phyloP scores from a whole-genome alignment of 2,888 invertebrate species.

The Nezara viridula region DNA sequence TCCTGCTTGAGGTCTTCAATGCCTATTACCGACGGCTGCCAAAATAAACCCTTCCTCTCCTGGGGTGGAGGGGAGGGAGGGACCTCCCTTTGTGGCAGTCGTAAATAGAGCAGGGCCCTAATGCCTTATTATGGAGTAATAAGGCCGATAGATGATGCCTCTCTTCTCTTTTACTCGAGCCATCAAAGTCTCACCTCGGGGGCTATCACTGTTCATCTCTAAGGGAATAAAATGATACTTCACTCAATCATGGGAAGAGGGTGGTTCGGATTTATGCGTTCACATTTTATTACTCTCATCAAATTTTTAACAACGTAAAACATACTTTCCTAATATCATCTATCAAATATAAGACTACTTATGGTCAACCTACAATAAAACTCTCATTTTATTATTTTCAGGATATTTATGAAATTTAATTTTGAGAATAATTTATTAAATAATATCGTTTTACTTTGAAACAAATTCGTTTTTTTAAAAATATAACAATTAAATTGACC shows the following conservation, averaged over 20 bases:
- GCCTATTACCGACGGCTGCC: conserved; percentile 41
- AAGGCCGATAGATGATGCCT: conserved; percentile 30
- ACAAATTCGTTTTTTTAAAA: too few species aligned
- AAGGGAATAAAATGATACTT: conserved; percentile 53
- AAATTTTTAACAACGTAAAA: background rate
- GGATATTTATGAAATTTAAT: too few species aligned
- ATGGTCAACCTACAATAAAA: too few species aligned
- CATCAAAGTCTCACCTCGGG: conserved; percentile 13
- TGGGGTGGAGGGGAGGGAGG: too few species aligned
- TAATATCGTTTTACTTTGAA: too few species aligned
- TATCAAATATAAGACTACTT: background rate
- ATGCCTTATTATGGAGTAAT: conserved; percentile 42
- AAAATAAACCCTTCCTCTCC: conserved; percentile 30
- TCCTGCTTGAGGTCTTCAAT: conserved; percentile 8
- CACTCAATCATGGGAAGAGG: conserved; percentile 46
- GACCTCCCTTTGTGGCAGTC: conserved; percentile 5
- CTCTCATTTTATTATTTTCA: too few species aligned
- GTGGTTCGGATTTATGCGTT: background rate
- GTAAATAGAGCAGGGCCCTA: conserved; percentile 21
- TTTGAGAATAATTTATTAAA: too few species aligned
- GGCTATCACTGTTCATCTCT: conserved; percentile 15
- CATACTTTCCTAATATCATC: background rate
- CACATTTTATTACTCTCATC: conserved; percentile 6
- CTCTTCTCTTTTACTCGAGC: background rate
- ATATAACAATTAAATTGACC: too few species aligned